Conservation (phyloP, 2,113 vertebrate species). For the Callionymus lyra region DNA sequence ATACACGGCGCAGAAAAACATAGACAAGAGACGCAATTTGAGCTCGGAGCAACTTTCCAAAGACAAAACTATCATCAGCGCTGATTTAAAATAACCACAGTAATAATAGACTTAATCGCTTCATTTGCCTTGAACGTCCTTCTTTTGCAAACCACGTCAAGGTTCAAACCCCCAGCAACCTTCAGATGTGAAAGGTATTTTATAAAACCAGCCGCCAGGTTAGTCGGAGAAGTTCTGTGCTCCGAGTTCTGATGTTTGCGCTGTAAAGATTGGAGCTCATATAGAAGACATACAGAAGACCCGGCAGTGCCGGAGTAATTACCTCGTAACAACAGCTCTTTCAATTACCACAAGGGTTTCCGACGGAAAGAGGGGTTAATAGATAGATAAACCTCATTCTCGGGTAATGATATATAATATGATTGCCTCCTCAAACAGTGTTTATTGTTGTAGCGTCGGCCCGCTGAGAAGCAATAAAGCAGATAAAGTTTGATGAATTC, state of each 20-base stretch:
- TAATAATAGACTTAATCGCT: conserved; percentile 11
- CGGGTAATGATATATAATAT: conserved; percentile 41
- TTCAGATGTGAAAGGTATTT: background rate
- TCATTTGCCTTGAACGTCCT: conserved; percentile 1
- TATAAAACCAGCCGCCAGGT: too few relatives aligned
- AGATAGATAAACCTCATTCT: conserved; percentile 42
- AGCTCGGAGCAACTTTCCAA: background rate
- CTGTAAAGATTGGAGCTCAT: conserved; percentile 35
- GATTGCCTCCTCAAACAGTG: conserved; percentile 22
- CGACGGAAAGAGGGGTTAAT: conserved; percentile 30
- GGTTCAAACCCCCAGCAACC: conserved; percentile 16
- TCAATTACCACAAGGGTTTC: conserved; percentile 37
- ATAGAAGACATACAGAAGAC: conserved; percentile 14
- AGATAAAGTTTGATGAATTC: conserved; percentile 30
- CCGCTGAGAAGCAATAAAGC: conserved; percentile 21
- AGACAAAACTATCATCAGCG: background rate
- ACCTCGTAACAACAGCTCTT: conserved; percentile 51
- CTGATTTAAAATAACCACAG: conserved; percentile 5
- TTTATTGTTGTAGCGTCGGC: conserved; percentile 21
- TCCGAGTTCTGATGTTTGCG: too few relatives aligned
- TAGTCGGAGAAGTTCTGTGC: too few relatives aligned
- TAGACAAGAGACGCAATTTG: too few relatives aligned
- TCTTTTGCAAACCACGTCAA: conserved; percentile 14
- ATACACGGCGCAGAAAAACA: too few relatives aligned
- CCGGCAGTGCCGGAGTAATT: conserved; percentile 48